Evolutionary conservation across 1,140 invertebrate species (phyloP), one percentile per base, ranked within the genome.

Genomic region (Globodera rostochiensis): DNA sequence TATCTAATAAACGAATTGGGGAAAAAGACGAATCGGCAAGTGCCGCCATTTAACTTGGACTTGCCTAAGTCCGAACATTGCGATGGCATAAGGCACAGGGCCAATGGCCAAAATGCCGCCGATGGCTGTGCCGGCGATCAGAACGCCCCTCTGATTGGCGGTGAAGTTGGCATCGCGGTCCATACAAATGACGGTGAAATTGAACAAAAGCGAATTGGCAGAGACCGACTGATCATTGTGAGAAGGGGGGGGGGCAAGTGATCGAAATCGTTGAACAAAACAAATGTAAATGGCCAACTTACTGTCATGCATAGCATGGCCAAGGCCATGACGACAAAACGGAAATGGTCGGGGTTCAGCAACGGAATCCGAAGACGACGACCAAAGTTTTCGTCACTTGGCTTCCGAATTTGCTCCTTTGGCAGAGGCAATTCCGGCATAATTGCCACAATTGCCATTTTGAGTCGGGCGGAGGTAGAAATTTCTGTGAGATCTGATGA

Each of bases 121-220:
- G 64, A 78, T 78, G 46, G 76, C 76, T 5, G 76, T 78, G 21
- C 76, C 76, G 21, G 76, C 64, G 25, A 78, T 64, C 49, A 78
- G 49, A 64, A 78, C 6, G 57, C 76, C 76, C 49, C 11, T 64
- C 21, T 78, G 5, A 3, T 36, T 49, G 5, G 76, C 53, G 47
- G 57, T 78, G 47, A 77, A 77, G 21, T 77, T 77, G 7, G 60
- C 76, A 77, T 25, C 50, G n/a, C 45, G 2, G 49, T 78, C 49
- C 57, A 66, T 78, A 11, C 76, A 78, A 70, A 78, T 78, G 46
- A 78, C 25, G 9, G 76, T 78, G 49, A 78, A 78, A 25, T 78
- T 78, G 66, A 78, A n/a, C 49, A 78, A 47, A 6, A 78, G 53
- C 25, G 76, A 78, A 67, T 78, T 78, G 46, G 76, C 46, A 19